These are phyloP conservation scores for Danio choprae DNA, from an alignment of 2,797 vertebrate species.

Conservation along the genomic window DNA sequence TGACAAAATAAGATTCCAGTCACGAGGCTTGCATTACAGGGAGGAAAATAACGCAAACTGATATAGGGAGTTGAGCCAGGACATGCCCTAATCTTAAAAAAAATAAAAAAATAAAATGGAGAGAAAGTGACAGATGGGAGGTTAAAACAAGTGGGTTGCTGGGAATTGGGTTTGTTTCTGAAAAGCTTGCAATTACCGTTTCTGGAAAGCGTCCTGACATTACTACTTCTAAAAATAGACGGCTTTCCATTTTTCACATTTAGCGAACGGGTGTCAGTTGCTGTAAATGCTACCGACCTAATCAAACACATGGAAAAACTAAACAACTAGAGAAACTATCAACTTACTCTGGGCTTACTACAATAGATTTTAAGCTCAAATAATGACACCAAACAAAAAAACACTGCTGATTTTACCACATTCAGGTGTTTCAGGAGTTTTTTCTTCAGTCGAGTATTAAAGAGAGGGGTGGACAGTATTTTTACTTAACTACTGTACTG, in stretches of 20 bases:
- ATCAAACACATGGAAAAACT: slow-evolving; percentile 37
- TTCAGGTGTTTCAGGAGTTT: too few species aligned
- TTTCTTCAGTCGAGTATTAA: too few species aligned
- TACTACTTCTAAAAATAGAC: slow-evolving; percentile 70
- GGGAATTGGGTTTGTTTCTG: slow-evolving; percentile 54
- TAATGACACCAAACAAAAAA: too few species aligned
- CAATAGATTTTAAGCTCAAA: neutral
- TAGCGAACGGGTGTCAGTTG: slow-evolving; percentile 63
- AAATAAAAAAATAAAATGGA: slow-evolving; percentile 53
- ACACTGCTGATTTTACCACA: too few species aligned
- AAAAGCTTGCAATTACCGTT: slow-evolving; percentile 71
- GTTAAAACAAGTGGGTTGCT: slow-evolving; percentile 56
- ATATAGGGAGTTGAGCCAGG: slow-evolving; percentile 46
- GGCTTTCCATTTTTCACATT: slow-evolving; percentile 58
- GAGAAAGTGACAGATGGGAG: slow-evolving; percentile 59
- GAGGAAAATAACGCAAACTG: slow-evolving; percentile 50
- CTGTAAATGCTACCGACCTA: slow-evolving; percentile 51
- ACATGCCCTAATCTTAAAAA: slow-evolving; percentile 28
- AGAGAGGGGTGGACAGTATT: too few species aligned
- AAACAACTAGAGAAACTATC: slow-evolving; percentile 2
- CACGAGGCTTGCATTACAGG: slow-evolving; percentile 57
- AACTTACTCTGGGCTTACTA: neutral
- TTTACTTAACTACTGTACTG: too few species aligned
- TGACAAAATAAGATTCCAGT: slow-evolving; percentile 52
- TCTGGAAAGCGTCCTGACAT: slow-evolving; percentile 62